A percentile compares a stretch with the other conserved stretches of the same genome.
phyloP scores from a whole-genome alignment of 92 coral and sea anemone genomes.

The Nematostella vectensis region DNA sequence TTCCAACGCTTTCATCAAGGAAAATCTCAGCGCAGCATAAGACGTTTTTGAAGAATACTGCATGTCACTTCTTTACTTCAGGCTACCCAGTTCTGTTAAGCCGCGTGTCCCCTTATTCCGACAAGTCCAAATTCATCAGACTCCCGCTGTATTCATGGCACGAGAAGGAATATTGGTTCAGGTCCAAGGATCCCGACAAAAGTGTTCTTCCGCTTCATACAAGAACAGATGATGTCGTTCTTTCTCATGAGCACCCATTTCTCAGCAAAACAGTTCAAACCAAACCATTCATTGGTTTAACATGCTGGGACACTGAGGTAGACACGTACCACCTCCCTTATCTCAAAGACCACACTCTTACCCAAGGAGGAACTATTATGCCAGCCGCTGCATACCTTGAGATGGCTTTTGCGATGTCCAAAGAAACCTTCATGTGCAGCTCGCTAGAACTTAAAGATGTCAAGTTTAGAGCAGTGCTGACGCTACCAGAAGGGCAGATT shows the following conservation, averaged over 20 bases:
- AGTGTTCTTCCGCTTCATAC: neutral
- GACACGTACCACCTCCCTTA: slow-evolving; percentile 37
- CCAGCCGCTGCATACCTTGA: slow-evolving; percentile 49
- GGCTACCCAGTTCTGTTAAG: slow-evolving; percentile 42
- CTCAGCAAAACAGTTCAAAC: slow-evolving; percentile 23
- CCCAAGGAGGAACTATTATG: slow-evolving; percentile 32
- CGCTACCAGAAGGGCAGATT: slow-evolving; percentile 31
- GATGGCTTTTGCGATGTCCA: slow-evolving; percentile 47
- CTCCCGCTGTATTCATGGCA: slow-evolving; percentile 52
- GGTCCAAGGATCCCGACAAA: neutral
- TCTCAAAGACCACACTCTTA: slow-evolving; percentile 36
- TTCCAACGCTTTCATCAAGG: slow-evolving; percentile 38
- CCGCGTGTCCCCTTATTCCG: slow-evolving; percentile 21
- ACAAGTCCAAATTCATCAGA: slow-evolving; percentile 25
- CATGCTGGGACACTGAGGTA: slow-evolving; percentile 50
- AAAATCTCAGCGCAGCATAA: slow-evolving; percentile 33
- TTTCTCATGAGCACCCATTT: too few relatives aligned
- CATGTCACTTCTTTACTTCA: slow-evolving; percentile 13
- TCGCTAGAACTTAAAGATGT: slow-evolving; percentile 19
- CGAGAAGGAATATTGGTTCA: slow-evolving; percentile 36
- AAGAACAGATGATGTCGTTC: too few relatives aligned
- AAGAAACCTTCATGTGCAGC: slow-evolving; percentile 28
- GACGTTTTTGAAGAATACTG: slow-evolving; percentile 37
- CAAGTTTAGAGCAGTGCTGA: slow-evolving; percentile 21
- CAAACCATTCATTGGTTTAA: slow-evolving; percentile 31